Base-by-base conservation (phyloP, 2,888 invertebrate species). In the Sinodicranocentrus sp. region DNA sequence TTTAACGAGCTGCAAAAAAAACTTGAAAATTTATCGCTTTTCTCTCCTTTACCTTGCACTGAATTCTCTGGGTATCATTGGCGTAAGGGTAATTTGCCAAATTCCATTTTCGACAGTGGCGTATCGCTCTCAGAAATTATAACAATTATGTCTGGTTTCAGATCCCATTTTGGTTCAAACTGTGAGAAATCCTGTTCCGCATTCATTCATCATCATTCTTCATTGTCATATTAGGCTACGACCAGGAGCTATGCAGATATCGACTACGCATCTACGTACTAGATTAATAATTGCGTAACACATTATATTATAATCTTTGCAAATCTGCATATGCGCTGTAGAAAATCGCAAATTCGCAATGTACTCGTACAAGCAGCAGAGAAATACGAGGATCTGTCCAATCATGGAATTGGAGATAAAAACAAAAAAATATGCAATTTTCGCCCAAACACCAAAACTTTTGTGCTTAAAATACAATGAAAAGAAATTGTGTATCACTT, bases 141-240 rank as follows among this genome's bases (percentile, higher is more conserved):
- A 39, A 39, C 13, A 13, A 39, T 39, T 39, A 39, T 39, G 6
- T 39, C 39, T 39, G 39, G 39, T 5, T 39, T 39, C 39, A 39
- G 39, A 39, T 39, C 39, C 39, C 5, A 39, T 8, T 8, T 39
- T n/a, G n/a, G n/a, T n/a, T 39, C 13, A 39, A 8, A 28, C n/a
- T 63, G n/a, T 63, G 33, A 19, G 17, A 28, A 63, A 33, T 63
- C 63, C 63, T 63, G 63, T 63, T 63, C 63, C 63, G 63, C 63
- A 63, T 63, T 63, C 63, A 63, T 63, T 26, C 26, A 26, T 61
- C 61, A 26, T 61, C 2, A n/a, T n/a, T 26, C 13, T 13, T 13
- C 39, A 39, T 39, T 39, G 39, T 39, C 39, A 39, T 39, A 39
- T 39, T 39, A 39, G 39, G 13, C 6, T 13, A 39, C 39, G n/a